phyloP scores from a whole-genome alignment of 1,140 invertebrate genomes.

The Liolophura sinensis region DNA sequence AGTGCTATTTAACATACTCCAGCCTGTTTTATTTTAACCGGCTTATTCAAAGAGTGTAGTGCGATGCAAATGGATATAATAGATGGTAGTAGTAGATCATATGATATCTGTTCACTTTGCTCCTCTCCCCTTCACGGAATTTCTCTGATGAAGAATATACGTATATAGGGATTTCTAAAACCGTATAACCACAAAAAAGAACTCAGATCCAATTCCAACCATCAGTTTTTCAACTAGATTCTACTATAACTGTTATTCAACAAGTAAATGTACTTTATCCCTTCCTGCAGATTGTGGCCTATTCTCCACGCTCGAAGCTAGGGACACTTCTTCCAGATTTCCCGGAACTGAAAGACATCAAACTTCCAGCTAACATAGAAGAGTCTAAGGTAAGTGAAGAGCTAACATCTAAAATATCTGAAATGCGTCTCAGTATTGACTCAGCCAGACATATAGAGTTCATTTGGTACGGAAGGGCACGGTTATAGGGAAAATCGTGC shows the following conservation, averaged over 20 bases:
- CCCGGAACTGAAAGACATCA: constrained; percentile 60
- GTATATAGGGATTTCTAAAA: neutral
- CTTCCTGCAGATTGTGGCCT: constrained; percentile 46
- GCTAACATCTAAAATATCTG: neutral
- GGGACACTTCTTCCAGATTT: constrained; percentile 63
- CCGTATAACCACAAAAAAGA: neutral
- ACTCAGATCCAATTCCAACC: neutral
- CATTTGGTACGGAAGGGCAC: too few relatives aligned
- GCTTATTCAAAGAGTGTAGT: too few relatives aligned
- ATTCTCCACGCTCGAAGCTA: constrained; percentile 55
- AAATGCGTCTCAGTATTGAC: neutral
- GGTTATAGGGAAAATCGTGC: too few relatives aligned
- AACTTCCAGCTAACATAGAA: constrained; percentile 55
- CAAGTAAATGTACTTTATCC: neutral
- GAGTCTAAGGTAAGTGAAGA: constrained; percentile 53
- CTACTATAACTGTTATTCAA: constrained; percentile 1
- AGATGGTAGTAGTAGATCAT: too few relatives aligned
- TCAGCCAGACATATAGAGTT: neutral
- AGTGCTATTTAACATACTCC: too few relatives aligned
- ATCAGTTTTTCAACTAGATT: constrained; percentile 1
- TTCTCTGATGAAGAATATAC: too few relatives aligned
- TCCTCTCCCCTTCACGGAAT: too few relatives aligned
- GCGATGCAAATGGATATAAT: too few relatives aligned
- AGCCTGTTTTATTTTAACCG: too few relatives aligned
- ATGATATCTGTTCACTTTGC: too few relatives aligned